A percentile compares a stretch with the other conserved stretches of the same genome.
phyloP scores from a whole-genome alignment of 2,797 vertebrate species.

The Characodon lateralis region DNA sequence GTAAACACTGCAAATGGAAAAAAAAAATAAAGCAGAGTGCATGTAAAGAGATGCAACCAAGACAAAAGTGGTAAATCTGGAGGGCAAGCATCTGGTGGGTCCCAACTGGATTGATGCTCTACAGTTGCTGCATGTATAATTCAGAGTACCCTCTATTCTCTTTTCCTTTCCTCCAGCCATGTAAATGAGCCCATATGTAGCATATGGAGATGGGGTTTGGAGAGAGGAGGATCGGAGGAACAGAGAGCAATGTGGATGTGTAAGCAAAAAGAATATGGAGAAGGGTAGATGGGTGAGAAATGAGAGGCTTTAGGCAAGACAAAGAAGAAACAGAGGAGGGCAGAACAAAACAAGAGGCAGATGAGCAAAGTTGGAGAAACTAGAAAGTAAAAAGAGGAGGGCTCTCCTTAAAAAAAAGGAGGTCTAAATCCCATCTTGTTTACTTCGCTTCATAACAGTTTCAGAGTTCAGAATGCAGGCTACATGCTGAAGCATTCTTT shows the following conservation, averaged over 20 bases:
- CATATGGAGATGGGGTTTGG: slow-evolving; percentile 62
- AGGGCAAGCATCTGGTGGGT: slow-evolving; percentile 78
- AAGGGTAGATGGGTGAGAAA: slow-evolving; percentile 25
- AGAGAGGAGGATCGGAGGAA: slow-evolving; percentile 33
- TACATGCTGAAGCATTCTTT: slow-evolving; percentile 39
- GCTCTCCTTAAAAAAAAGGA: slow-evolving; percentile 13
- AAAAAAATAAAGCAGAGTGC: slow-evolving; percentile 39
- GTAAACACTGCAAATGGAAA: slow-evolving; percentile 19
- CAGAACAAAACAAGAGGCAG: slow-evolving; percentile 27
- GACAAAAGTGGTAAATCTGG: slow-evolving; percentile 68
- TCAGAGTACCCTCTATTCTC: slow-evolving; percentile 62
- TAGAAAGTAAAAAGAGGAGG: slow-evolving; percentile 25
- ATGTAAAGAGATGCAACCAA: slow-evolving; percentile 50
- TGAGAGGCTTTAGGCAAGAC: slow-evolving; percentile 43
- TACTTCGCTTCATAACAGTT: slow-evolving; percentile 46
- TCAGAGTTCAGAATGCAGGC: slow-evolving; percentile 38
- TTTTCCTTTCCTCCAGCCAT: slow-evolving; percentile 73
- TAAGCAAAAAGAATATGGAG: slow-evolving; percentile 34
- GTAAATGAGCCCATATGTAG: slow-evolving; percentile 71
- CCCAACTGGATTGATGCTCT: slow-evolving; percentile 58
- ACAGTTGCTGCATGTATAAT: slow-evolving; percentile 75
- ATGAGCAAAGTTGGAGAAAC: slow-evolving; percentile 43
- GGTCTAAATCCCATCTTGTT: slow-evolving; percentile 39
- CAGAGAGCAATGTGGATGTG: slow-evolving; percentile 32
- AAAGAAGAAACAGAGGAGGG: slow-evolving; percentile 17